Percentiles rank a stretch among this genome's conserved stretches.
Conservation (phyloP, 1,140 invertebrate genomes). For the Drosophila miranda region DNA sequence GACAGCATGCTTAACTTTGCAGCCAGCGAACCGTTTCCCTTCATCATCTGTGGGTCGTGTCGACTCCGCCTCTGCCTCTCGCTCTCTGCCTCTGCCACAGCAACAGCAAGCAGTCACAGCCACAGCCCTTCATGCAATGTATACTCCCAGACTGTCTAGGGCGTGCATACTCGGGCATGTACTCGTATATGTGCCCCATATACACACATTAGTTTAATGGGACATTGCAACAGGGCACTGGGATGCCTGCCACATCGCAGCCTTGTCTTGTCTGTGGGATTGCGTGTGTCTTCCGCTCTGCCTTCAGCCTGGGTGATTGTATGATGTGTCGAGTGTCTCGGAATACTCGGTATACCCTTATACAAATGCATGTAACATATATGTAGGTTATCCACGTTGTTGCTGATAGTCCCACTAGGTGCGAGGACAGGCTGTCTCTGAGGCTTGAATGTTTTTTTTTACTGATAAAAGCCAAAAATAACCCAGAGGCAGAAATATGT, state of each 20-base stretch:
- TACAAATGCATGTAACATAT: too few relatives aligned
- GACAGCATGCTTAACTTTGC: conserved; percentile 75
- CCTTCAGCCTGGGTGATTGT: conserved; percentile 1
- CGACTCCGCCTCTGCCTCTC: neutral
- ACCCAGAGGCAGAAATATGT: too few relatives aligned
- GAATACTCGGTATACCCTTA: too few relatives aligned
- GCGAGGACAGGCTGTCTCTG: too few relatives aligned
- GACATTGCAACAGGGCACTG: conserved; percentile 48
- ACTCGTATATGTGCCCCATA: conserved; percentile 10
- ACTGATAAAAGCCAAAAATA: too few relatives aligned
- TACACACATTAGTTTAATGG: conserved; percentile 69
- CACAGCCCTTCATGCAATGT: conserved; percentile 12
- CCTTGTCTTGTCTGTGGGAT: conserved; percentile 6
- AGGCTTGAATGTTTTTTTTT: too few relatives aligned
- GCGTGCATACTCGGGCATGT: conserved; percentile 12
- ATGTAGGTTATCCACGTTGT: too few relatives aligned
- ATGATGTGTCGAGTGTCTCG: too few relatives aligned
- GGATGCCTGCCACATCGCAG: neutral
- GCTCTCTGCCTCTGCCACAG: neutral
- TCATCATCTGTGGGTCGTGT: neutral
- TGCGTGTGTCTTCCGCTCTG: conserved; percentile 18
- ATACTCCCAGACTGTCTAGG: conserved; percentile 8
- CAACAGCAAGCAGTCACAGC: conserved; percentile 6
- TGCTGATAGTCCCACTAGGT: too few relatives aligned
- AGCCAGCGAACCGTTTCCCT: conserved; percentile 25